Base-by-base conservation (phyloP, 2,797 vertebrate genomes). In the Anguilla megastoma region DNA sequence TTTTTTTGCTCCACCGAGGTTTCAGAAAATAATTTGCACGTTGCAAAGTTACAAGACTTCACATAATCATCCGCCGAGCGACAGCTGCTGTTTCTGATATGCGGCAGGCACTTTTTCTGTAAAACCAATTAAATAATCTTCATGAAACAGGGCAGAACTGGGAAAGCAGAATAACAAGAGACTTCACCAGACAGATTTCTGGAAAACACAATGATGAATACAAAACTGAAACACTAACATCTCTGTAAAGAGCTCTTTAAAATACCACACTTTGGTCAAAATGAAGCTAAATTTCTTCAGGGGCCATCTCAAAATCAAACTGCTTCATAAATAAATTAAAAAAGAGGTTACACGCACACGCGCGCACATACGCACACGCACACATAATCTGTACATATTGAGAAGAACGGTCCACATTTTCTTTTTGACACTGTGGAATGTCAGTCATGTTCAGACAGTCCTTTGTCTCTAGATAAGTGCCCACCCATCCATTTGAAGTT, bases 81-180 rank as follows among this genome's bases (percentile, higher is more conserved):
- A 85, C 58, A 74, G 90, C 85, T 89, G 89, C 76, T 89, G 74
- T 87, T 84, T 82, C 88, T 54, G 85, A 90, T 87, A 58, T 27
- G 86, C 90, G 89, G 89, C 89, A 92, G 92, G 92, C 92, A 92
- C 92, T 92, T 82, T 33, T 92, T 60, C 60, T 85, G 86, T 88
- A 88, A 90, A 93, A 93, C 86, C 54, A 90, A 89, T 93, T 74
- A 86, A 52, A 21, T 89, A 86, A 89, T 91, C 85, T 48, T 91
- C 86, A 86, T 80, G 87, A 89, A 89, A 90, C 87, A 50, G 79
- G 24, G 41, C 24, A 82, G 7, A 88, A 85, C 48, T 88, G 88
- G 80, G 83, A 79, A 87, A 85, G 63, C 63, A 89, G 50, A 66
- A 30, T 86, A 88, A 27, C 74, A 89, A 84, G 58, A 91, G 89